Base-by-base conservation (phyloP, 2,113 vertebrate genomes). In the Sylvilagus bachmani region DNA sequence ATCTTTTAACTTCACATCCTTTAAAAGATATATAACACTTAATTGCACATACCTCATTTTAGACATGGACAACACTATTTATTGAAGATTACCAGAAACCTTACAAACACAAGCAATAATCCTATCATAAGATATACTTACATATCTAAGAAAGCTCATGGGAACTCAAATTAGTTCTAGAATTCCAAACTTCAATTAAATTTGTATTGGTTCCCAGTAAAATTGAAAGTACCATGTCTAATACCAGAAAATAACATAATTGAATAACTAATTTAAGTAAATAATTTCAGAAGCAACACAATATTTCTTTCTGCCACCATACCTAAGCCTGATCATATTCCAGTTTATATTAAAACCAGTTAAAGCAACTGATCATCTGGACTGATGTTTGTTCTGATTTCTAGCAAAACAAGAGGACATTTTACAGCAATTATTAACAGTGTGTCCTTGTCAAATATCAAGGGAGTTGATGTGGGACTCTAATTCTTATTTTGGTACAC, bases 181-280 rank as follows among this genome's bases (percentile, higher is more conserved):
- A 81, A 87, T 96, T 94, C 70, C 61, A 93, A 83, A 93, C 6
- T 66, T 53, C n/a, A 69, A 16, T 66, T 93, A 64, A 86, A 29
- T 51, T 25, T 75, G 22, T 4, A 24, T 78, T 91, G 1, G 1
- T 13, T 94, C 19, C 33, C 73, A 61, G 33, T 77, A 24, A 83
- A 87, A 89, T 13, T 53, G 2, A 31, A 95, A 88, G 27, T 36
- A 66, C 36, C 11, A 17, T 55, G 29, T 90, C 11, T 27, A 73
- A 67, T 3, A 3, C 21, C 33, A 49, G 10, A 29, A 4, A 67
- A 1, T 51, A 80, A 86, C 77, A 5, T 86, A 36, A 66, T 51
- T 61, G 33, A 71, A 62, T 58, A 64, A 75, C 10, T 74, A 17
- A 91, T 84, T 93, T 55, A 31, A 89, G 38, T 83, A 74, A 85